Base-by-base conservation (phyloP, 2,888 invertebrate species). In the Slavum lentiscoides region DNA sequence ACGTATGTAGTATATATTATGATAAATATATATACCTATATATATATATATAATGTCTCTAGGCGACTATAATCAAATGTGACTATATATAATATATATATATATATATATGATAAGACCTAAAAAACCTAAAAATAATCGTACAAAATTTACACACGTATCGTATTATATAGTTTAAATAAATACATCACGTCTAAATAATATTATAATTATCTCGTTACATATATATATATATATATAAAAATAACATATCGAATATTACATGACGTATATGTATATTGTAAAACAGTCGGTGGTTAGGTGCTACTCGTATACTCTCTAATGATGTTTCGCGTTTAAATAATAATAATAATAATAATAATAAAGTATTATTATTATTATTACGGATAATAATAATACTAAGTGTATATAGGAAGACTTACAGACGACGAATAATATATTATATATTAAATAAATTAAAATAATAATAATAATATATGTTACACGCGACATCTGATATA, bases 291-390 rank as follows among this genome's bases (percentile, higher is more conserved):
- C 72, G 49, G 39, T 80, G 70, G 72, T 80, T 77, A 80, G 80
- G 80, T 80, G 64, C 80, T 80, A 80, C 80, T 72, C 77, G 77
- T 77, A 77, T 80, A 80, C 80, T 80, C 55, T 64, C 69, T 70
- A 55, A 55, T 68, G 75, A 76, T 68, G 58, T 49, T 76, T 76
- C 67, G 43, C 43, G 49, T 76, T 58, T 70, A 43, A 43, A 43
- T 43, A 39, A 61, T 49, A 70, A 55, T 69, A 30, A 30, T 30
- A 30, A 30, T 30, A 30, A 30, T 30, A 30, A 30, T 30, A 30
- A 30, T 30, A 30, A 30, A 30, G 30, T 30, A 49, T 49, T 49
- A 21, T 49, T 49, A 19, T 58, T 61, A 58, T 77, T 43, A 80
- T 70, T 80, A 80, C 70, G 64, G 43, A 30, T 30, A 30, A 30